phyloP scores from a whole-genome alignment of 2,888 invertebrate species.

The Nemapogon koenigi region DNA sequence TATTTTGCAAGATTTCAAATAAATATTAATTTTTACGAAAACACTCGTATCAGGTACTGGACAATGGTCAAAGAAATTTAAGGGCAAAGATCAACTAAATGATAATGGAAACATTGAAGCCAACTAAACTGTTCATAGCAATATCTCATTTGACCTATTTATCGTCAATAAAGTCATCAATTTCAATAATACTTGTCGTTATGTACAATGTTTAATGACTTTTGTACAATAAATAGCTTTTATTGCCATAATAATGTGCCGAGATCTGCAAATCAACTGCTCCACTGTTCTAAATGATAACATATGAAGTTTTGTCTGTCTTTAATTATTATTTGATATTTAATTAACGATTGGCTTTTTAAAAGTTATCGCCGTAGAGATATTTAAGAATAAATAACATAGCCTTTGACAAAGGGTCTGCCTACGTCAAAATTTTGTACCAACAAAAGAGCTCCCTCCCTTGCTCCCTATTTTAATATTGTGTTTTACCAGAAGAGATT shows the following conservation, averaged over 20 bases:
- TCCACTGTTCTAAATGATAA: constrained; percentile 19
- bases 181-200: constrained; percentile 53
- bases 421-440: no score
- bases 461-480: no score
- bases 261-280: constrained; percentile 25
- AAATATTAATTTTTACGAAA: no score
- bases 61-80: neutral
- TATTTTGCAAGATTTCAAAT: no score
- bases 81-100: constrained; percentile 9
- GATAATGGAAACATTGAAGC: constrained; percentile 48
- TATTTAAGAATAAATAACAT: no score
- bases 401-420: no score
- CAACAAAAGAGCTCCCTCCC: no score
- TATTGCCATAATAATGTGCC: constrained; percentile 32
- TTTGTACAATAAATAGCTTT: constrained; percentile 36
- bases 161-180: constrained; percentile 55
- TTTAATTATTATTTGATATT: no score
- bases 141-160: constrained; percentile 43
- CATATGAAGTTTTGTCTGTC: no score
- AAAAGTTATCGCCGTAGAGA: no score
- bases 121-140: constrained; percentile 56
- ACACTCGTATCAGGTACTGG: neutral
- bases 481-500: no score
- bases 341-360: no score
- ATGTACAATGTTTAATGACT: constrained; percentile 37